phyloP scores from a whole-genome alignment of 2,113 vertebrate species.

The Leuciscus idus region DNA sequence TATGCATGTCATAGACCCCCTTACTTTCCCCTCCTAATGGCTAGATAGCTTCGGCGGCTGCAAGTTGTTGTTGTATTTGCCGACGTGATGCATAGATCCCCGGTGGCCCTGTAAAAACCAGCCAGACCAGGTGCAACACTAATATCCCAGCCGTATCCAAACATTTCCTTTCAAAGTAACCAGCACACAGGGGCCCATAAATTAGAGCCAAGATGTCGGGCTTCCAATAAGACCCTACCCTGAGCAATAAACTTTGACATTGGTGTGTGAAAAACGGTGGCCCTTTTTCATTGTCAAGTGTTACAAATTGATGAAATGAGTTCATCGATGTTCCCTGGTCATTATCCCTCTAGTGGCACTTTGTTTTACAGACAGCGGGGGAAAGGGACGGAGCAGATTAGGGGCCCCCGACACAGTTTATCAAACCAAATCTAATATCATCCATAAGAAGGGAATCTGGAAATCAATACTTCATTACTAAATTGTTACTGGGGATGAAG shows the following conservation, averaged over 20 bases:
- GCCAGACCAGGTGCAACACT: slow-evolving; percentile 94
- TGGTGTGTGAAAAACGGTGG: slow-evolving; percentile 85
- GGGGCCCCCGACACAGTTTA: slow-evolving; percentile 90
- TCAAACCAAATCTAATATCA: slow-evolving; percentile 98
- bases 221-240: slow-evolving; percentile 84
- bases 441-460: slow-evolving; percentile 96
- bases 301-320: slow-evolving; percentile 96
- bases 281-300: slow-evolving; percentile 91
- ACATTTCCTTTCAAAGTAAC: slow-evolving; percentile 99
- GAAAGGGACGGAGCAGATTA: slow-evolving; percentile 88
- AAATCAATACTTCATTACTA: slow-evolving; percentile 99
- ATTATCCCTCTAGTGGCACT: slow-evolving; percentile 96
- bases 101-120: slow-evolving; percentile 78
- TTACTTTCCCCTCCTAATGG: slow-evolving; percentile 48
- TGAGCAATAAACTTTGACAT: slow-evolving; percentile 90
- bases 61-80: slow-evolving; percentile 74
- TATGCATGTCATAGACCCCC: slow-evolving; percentile 57
- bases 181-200: slow-evolving; percentile 94
- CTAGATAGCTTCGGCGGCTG: slow-evolving; percentile 52
- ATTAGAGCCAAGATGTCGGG: slow-evolving; percentile 90
- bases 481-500: slow-evolving; percentile 99
- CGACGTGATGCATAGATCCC: slow-evolving; percentile 92
- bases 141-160: slow-evolving; percentile 95
- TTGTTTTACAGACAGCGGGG: slow-evolving; percentile 90
- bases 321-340: slow-evolving; percentile 90